Conservation (phyloP, 2,113 vertebrate species). For the Podiceps cristatus region DNA sequence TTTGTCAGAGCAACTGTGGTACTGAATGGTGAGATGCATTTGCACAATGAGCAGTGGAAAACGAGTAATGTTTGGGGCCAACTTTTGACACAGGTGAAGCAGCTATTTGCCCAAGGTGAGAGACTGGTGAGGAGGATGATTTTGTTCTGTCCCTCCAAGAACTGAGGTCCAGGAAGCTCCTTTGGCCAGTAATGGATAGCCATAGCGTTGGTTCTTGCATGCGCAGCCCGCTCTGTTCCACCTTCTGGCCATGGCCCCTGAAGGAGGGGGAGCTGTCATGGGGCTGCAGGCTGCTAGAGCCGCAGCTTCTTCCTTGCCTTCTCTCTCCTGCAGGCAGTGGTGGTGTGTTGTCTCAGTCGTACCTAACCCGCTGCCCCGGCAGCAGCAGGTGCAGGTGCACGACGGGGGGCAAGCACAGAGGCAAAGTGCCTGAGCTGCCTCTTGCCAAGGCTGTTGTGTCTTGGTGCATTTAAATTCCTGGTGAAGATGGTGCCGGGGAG, state of each 20-base stretch:
- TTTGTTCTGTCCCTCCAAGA: background rate
- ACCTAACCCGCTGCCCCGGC: background rate
- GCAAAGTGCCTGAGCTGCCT: background rate
- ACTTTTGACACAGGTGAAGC: background rate
- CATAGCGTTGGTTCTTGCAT: background rate
- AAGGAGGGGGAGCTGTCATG: background rate
- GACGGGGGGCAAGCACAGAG: background rate
- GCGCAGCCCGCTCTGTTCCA: background rate
- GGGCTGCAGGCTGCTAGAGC: background rate
- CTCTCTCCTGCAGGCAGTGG: background rate
- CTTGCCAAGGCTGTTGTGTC: background rate
- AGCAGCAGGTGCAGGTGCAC: accelerated
- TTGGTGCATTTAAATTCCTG: background rate
- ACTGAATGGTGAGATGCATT: background rate
- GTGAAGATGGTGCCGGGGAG: background rate
- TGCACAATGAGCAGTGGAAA: background rate
- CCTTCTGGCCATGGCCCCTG: background rate
- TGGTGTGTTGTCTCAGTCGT: background rate
- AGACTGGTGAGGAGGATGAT: background rate
- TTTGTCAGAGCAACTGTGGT: background rate
- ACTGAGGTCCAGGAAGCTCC: background rate
- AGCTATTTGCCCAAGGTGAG: background rate
- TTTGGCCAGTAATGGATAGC: background rate
- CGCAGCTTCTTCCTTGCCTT: background rate
- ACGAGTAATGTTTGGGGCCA: background rate